A percentile compares a stretch with the other conserved stretches of the same genome.
Conservation (phyloP, 2,797 vertebrate genomes). For the Darevskia mixta region DNA sequence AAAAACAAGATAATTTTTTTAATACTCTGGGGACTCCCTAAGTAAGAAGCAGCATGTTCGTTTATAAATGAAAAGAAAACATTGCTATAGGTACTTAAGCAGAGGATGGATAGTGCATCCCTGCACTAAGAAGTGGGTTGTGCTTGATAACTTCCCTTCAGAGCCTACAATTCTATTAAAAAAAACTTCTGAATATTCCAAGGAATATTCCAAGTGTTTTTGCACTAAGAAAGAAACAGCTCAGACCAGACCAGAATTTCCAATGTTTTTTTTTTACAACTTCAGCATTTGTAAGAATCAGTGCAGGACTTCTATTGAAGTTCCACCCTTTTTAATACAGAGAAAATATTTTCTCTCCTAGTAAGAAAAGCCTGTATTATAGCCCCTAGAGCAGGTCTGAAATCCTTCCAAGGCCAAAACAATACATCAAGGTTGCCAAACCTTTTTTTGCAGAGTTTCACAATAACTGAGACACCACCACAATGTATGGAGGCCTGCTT, state of each 20-base stretch:
- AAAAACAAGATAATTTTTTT: not conserved
- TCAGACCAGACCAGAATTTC: not conserved
- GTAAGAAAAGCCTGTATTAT: slow-evolving; percentile 2
- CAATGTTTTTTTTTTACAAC: not conserved
- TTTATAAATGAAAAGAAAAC: not conserved
- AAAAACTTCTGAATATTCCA: not conserved
- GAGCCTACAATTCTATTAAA: not conserved
- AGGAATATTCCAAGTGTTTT: not conserved
- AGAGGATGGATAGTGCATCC: not conserved
- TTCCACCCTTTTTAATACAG: not conserved
- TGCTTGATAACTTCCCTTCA: not conserved
- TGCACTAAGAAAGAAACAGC: not conserved
- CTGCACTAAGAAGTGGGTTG: not conserved
- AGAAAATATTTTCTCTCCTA: not conserved
- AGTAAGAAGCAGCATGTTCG: not conserved
- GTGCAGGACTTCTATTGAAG: not conserved
- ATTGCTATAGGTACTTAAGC: not conserved
- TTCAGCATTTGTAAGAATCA: not conserved
- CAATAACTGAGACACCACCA: not conserved
- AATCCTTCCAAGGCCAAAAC: slow-evolving; percentile 34
- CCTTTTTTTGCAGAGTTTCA: not conserved
- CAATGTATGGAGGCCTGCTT: not conserved
- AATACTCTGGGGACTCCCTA: not conserved
- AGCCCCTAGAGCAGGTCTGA: slow-evolving; percentile 39
- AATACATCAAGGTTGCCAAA: slow-evolving; percentile 15